Conservation (phyloP, 1,140 invertebrate species). For the Drosophila rhopaloa region DNA sequence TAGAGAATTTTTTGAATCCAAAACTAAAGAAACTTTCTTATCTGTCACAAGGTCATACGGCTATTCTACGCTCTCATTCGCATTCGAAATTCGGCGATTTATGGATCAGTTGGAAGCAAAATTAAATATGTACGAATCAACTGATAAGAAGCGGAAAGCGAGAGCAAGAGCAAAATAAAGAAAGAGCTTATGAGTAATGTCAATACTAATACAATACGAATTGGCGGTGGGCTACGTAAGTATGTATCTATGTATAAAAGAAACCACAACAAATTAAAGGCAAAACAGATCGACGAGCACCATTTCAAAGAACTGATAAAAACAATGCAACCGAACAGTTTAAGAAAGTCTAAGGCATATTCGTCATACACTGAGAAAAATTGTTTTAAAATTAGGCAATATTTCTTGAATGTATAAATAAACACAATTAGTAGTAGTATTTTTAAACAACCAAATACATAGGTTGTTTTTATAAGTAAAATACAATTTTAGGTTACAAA, state of each 20-base stretch:
- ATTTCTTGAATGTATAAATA: neutral
- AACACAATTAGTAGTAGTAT: too few species aligned
- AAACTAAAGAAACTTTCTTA: neutral
- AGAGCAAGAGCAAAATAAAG: conserved; percentile 17
- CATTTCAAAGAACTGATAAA: conserved; percentile 45
- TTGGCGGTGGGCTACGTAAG: conserved; percentile 8
- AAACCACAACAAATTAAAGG: conserved; percentile 36
- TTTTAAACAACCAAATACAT: too few species aligned
- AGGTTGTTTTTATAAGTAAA: too few species aligned
- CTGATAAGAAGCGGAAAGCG: conserved; percentile 59
- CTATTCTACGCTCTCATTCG: neutral
- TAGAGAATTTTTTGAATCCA: neutral
- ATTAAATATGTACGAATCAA: conserved; percentile 16
- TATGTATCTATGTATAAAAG: conserved; percentile 20
- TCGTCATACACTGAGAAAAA: conserved; percentile 2
- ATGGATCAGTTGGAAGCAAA: conserved; percentile 32
- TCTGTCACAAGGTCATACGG: conserved; percentile 27
- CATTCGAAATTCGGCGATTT: conserved; percentile 23
- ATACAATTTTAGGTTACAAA: too few species aligned
- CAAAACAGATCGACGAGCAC: conserved; percentile 47
- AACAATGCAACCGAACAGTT: conserved; percentile 39
- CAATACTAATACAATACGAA: conserved; percentile 9
- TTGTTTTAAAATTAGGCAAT: neutral
- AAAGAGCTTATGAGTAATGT: conserved; percentile 19
- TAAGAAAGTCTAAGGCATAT: conserved; percentile 1